phyloP scores from a whole-genome alignment of 2,888 invertebrate species.

The Himalopsyche japonica region DNA sequence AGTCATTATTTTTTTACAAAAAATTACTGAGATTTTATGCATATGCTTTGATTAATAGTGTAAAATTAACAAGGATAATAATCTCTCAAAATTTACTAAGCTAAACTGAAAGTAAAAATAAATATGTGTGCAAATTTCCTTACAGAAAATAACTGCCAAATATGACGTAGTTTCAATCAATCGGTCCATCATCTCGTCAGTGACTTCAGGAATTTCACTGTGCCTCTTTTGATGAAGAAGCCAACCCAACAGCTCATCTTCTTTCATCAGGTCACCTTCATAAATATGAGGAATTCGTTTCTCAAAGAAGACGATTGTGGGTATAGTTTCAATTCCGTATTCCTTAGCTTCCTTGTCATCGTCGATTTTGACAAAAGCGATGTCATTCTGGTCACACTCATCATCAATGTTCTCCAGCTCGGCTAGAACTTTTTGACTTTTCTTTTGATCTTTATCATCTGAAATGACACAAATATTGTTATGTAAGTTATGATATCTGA shows the following conservation, averaged over 20 bases:
- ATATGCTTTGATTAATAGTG: too few species aligned
- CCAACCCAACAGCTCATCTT: conserved; percentile 89
- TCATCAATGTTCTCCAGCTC: conserved; percentile 93
- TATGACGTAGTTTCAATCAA: conserved; percentile 78
- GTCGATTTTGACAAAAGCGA: conserved; percentile 89
- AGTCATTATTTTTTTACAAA: too few species aligned
- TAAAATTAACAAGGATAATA: too few species aligned
- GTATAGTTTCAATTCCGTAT: conserved; percentile 82
- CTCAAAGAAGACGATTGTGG: conserved; percentile 79
- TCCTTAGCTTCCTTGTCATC: conserved; percentile 87
- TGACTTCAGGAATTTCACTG: conserved; percentile 89
- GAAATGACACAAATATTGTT: conserved; percentile 46
- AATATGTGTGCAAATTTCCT: conserved; percentile 51
- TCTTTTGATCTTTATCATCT: conserved; percentile 92
- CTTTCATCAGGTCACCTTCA: conserved; percentile 86
- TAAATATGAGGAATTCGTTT: conserved; percentile 74
- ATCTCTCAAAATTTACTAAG: too few species aligned
- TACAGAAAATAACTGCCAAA: conserved; percentile 90
- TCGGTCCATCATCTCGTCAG: conserved; percentile 92
- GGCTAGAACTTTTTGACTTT: conserved; percentile 79
- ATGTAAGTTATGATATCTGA: neutral
- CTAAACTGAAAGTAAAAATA: neutral
- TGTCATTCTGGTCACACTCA: conserved; percentile 89
- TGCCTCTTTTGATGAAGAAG: conserved; percentile 87
- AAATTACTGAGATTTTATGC: too few species aligned